Evolutionary conservation across 2,797 vertebrate genomes (phyloP), one percentile per base, ranked within the genome.

Genomic region (Bradypus variegatus): DNA sequence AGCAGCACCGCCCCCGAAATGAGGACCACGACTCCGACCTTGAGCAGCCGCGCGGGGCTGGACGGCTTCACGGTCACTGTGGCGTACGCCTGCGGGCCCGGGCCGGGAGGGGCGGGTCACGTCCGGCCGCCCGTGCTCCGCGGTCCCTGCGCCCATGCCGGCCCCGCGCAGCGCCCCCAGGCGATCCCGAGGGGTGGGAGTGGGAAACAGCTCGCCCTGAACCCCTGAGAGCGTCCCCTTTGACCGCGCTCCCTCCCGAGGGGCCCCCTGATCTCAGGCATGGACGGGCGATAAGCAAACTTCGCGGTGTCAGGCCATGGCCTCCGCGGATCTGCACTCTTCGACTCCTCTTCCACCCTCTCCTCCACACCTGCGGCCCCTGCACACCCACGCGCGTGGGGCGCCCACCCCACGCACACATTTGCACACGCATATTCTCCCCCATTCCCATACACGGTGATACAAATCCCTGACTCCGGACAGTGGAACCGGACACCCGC

Each of bases 21-120:
- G 62, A 98, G 98, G 62, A 97, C 97, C 87, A 97, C 97, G 0
- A 98, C 98, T 86, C 98, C 98, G 19, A 97, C 97, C 95, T 98
- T 98, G 97, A 98, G 97, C 95, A 98, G 97, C 27, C 97, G 97
- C 29, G 98, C 97, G 36, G 97, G 97, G 95, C 97, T 96, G 58
- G 98, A 95, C 21, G 98, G 88, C 87, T 95, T 95, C 88, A 96
- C 95, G 19, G 97, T 95, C n/a, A 97, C 97, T 41, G 98, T 86
- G 73, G 96, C 65, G 94, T 98, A 98, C 0, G 97, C 98, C 98
- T 99, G 95, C n/a, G 90, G 93, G 53, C n/a, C 60, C 27, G 36
- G 41, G 48, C 5, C 5, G 36, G 38, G 33, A 27, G 81, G 60
- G 15, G 1, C 6, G 0, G 1, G 50, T 93, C 75, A 80, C 2